These are phyloP conservation scores for Caenorhabditis wallacei DNA, from an alignment of 2,888 invertebrate species.

Conservation along the genomic window DNA sequence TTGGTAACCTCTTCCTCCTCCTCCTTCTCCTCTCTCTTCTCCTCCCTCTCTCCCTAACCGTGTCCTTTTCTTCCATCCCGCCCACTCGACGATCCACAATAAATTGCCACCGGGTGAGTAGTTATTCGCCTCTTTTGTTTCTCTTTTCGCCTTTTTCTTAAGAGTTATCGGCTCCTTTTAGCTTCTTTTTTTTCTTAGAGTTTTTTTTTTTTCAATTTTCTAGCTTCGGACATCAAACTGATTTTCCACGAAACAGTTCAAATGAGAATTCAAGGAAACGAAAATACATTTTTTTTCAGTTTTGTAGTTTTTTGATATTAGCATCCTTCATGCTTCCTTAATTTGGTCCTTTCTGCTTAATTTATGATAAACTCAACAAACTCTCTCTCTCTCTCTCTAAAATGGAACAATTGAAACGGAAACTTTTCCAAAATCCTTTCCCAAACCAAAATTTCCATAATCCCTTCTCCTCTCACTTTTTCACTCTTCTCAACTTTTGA, in stretches of 20 bases:
- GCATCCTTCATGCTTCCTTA: no score
- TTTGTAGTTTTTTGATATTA: no score
- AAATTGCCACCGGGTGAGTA: background rate
- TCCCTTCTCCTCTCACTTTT: constrained; percentile 21
- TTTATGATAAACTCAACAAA: no score
- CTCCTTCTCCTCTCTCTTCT: background rate
- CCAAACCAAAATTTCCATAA: constrained; percentile 45
- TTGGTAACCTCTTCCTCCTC: background rate
- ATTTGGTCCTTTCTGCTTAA: no score
- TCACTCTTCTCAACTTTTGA: constrained; percentile 3
- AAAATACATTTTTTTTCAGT: no score
- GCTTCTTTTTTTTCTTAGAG: background rate
- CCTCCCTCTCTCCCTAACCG: background rate
- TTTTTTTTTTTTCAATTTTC: no score
- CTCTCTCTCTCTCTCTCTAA: no score
- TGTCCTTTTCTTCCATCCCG: background rate
- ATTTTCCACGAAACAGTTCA: no score
- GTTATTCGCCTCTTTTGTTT: background rate
- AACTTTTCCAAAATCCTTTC: background rate
- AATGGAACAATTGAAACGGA: constrained; percentile 8
- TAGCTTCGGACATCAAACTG: no score
- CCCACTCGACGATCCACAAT: constrained; percentile 10
- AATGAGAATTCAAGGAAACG: no score
- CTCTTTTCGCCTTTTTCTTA: background rate
- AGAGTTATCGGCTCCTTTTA: background rate